phyloP scores from a whole-genome alignment of 2,113 vertebrate species.

The Callospermophilus lateralis region DNA sequence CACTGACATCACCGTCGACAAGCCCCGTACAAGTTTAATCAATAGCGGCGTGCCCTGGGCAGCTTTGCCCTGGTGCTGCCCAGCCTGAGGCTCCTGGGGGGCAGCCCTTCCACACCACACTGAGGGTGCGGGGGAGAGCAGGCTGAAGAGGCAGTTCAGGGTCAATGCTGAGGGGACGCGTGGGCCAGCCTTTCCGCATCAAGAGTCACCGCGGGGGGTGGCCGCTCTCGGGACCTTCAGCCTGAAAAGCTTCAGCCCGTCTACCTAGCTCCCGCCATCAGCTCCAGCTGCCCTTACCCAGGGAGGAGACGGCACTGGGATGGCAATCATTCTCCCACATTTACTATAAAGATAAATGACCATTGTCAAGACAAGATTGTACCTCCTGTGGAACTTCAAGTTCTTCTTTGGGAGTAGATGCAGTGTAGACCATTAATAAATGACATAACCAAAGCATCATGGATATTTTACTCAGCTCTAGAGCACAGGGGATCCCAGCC shows the following conservation, averaged over 20 bases:
- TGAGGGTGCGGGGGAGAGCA: rapidly evolving
- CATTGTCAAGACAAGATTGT: neutral
- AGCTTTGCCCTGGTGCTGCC: conserved; percentile 58
- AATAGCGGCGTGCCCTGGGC: conserved; percentile 66
- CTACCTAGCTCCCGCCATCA: conserved; percentile 1
- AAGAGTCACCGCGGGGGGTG: rapidly evolving
- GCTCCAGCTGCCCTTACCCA: conserved; percentile 40
- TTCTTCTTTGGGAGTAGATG: neutral
- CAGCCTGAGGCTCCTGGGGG: neutral
- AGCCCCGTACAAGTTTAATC: conserved; percentile 74
- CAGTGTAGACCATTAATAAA: neutral
- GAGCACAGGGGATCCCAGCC: neutral
- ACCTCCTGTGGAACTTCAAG: neutral
- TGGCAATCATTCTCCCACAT: neutral
- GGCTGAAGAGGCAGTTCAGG: neutral
- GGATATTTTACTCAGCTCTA: conserved; percentile 49
- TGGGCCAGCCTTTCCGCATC: neutral
- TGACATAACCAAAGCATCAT: neutral
- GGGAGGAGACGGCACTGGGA: neutral
- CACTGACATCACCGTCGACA: conserved; percentile 75
- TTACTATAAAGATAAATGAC: neutral
- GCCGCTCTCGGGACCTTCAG: neutral
- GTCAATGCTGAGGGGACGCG: rapidly evolving
- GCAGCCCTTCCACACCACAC: neutral
- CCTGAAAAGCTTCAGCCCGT: neutral